Evolutionary conservation across 2,888 invertebrate genomes (phyloP), one percentile per base, ranked within the genome.

Genomic region (Apamea sordens): DNA sequence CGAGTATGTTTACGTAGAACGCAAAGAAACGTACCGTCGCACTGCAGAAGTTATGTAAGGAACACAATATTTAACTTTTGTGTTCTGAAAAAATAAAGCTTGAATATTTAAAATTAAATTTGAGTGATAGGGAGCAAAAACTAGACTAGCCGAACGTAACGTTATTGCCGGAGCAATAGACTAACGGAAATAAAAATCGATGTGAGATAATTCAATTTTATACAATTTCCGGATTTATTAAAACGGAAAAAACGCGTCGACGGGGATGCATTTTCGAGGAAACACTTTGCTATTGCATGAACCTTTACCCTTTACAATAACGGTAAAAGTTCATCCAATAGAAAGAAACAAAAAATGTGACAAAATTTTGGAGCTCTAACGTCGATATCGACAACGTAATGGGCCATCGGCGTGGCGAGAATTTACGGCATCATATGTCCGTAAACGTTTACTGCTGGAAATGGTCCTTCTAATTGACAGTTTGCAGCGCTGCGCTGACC

Each of bases 381-480:
- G 28, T 28, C 18, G 28, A 59, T 78, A 71, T 70, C 24, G 36
- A 53, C 36, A 70, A 28, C 44, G 64, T 79, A 79, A 73, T 73
- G 28, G 59, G 15, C 82, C 47, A 84, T 84, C 41, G 67, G 18
- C 77, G 50, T 70, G 63, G 56, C 24, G 64, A 15, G 15, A 73
- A 82, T 82, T 79, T 79, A 82, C 73, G 64, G 73, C 69, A 69
- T 73, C 69, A 73, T 70, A 73, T 84, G 21, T 59, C 44, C 28
- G 69, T 79, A 69, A 72, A 70, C 63, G 47, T 28, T 32, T 69
- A 11, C 53, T 59, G 68, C 32, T 73, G 69, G 73, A 47, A 82
- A 70, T 53, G 64, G 79, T 68, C 63, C 2, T 56, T 41, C 50
- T 61, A 73, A 71, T 77, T 64, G 79, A 64, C 61, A 50, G 73